Percentiles rank a stretch among this genome's conserved stretches.
Conservation (phyloP, 2,113 vertebrate genomes). For the Synchiropus splendidus region DNA sequence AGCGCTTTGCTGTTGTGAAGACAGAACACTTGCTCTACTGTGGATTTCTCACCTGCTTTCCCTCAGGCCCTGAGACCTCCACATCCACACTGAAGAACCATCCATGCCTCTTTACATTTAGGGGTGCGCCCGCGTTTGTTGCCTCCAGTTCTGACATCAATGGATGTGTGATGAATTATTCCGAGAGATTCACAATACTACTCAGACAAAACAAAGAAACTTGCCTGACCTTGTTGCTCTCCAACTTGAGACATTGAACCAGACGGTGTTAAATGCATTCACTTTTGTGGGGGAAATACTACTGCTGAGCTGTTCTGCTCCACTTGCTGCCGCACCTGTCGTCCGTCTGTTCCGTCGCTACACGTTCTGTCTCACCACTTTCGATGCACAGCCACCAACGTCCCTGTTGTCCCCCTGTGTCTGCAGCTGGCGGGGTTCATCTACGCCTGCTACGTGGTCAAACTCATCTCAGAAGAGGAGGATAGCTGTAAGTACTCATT, state of each 20-base stretch:
- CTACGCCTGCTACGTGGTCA: constrained; percentile 98
- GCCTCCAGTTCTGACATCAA: too few species aligned
- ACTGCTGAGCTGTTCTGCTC: constrained; percentile 35
- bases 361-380: constrained; percentile 2
- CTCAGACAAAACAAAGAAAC: too few species aligned
- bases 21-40: background rate
- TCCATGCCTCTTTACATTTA: background rate
- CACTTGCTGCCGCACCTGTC: constrained; percentile 44
- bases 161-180: too few species aligned
- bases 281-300: constrained; percentile 27
- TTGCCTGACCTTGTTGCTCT: too few species aligned
- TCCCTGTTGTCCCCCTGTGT: constrained; percentile 37
- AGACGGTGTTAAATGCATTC: constrained; percentile 3
- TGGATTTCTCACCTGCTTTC: background rate
- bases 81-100: too few species aligned
- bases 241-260: constrained; percentile 4
- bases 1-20: too few species aligned
- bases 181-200: too few species aligned
- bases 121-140: background rate
- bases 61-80: too few species aligned
- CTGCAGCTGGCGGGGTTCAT: constrained; percentile 94
- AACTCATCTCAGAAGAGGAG: constrained; percentile 97
- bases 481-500: constrained; percentile 92
- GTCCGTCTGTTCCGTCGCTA: constrained; percentile 12
- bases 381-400: background rate